Base-by-base conservation (phyloP, 2,888 invertebrate genomes). In the Carterocephalus palaemon region DNA sequence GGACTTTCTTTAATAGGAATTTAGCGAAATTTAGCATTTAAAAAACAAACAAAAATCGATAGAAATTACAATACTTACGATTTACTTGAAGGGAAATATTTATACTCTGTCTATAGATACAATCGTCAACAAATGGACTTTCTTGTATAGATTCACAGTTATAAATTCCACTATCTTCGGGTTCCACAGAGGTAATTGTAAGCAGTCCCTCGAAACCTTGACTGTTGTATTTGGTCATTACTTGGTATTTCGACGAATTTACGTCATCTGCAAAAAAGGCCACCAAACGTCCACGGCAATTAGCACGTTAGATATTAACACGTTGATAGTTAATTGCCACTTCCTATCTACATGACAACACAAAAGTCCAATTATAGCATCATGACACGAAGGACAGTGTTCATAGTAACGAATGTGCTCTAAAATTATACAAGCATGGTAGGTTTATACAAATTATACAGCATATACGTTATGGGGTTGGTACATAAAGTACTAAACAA, bases 171-270 rank as follows among this genome's bases (percentile, higher is more conserved):
- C 61, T 67, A 29, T 84, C 84, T 8, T 67, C 67, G 5, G 71
- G 59, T 3, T 63, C 59, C 24, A 80, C 40, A 0, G 74, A 72
- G 2, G 54, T 68, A 1, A 85, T 67, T 0, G 83, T 85, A 1
- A 84, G 59, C 1, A 77, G 61, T 12, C 80, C 74, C 56, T 82
- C 79, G 13, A 75, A 72, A 0, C 80, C 78, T 55, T 75, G 64
- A 9, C 62, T 70, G 31, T 78, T 78, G 56, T 68, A 82, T 40
- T 75, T 80, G 4, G 70, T 76, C 62, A 71, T 73, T 8, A 79
- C 53, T 49, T 58, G 67, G 51, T 79, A 83, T 48, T 82, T 83
- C 1, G 59, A 53, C 1, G 64, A 52, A 8, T 56, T 56, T 6
- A 54, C 54, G 1, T 71, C 67, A 45, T 77, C 76, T 78, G 54